These are phyloP conservation scores for Hirtodrosophila trivittata DNA, from an alignment of 2,888 invertebrate species.

Conservation along the genomic window DNA sequence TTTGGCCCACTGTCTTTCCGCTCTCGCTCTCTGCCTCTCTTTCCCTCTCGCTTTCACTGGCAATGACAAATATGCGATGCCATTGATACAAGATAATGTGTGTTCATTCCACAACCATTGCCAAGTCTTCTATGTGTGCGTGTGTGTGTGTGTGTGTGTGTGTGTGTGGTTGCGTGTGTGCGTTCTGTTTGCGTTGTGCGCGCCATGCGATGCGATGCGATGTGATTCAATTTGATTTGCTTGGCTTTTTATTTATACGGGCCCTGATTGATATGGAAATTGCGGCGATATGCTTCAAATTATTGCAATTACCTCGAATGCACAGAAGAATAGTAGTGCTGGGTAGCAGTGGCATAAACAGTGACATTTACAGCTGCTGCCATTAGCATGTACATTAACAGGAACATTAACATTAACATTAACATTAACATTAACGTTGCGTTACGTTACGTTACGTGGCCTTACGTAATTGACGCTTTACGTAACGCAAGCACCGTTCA, in stretches of 20 bases:
- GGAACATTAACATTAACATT: constrained; percentile 24
- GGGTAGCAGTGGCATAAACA: not conserved
- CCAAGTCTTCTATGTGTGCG: constrained; percentile 25
- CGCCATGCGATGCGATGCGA: constrained; percentile 24
- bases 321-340: too few species aligned
- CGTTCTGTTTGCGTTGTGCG: constrained; percentile 29
- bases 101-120: constrained; percentile 31
- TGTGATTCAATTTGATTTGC: constrained; percentile 52
- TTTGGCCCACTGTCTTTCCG: constrained; percentile 15
- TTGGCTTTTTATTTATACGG: constrained; percentile 38
- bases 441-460: constrained; percentile 16
- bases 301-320: constrained; percentile 46
- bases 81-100: constrained; percentile 39
- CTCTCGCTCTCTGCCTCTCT: not conserved
- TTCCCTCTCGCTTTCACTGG: constrained; percentile 6
- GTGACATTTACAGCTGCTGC: constrained; percentile 10
- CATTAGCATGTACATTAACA: constrained; percentile 29
- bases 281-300: constrained; percentile 36
- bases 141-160: constrained; percentile 17
- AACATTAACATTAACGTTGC: constrained; percentile 18
- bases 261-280: constrained; percentile 52
- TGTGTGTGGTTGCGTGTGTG: constrained; percentile 13
- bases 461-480: constrained; percentile 35
- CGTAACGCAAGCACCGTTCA: constrained; percentile 37
- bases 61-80: constrained; percentile 30